These are phyloP conservation scores for Leucoraja ocellata DNA, from an alignment of 2,797 vertebrate genomes.

Conservation along the genomic window DNA sequence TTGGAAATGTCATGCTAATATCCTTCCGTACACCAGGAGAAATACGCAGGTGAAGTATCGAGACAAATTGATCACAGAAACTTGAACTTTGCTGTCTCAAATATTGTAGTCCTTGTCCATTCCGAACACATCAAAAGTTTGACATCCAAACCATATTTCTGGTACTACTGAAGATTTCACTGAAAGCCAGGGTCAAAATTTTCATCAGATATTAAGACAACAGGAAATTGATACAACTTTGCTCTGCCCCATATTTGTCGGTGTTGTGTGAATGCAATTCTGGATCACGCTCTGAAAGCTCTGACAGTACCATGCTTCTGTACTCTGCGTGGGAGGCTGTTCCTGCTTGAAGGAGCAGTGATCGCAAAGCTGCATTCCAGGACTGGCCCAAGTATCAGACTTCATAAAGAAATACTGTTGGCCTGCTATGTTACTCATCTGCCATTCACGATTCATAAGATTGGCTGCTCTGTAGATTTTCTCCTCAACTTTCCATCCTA, in stretches of 20 bases:
- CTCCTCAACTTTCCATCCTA: not conserved
- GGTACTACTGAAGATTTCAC: too few species aligned
- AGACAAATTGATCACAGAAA: not conserved
- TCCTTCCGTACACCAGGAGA: not conserved
- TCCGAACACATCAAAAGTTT: not conserved
- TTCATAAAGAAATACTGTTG: not conserved
- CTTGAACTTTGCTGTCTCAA: not conserved
- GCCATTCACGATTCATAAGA: not conserved
- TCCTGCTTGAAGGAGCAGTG: too few species aligned
- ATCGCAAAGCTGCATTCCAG: too few species aligned
- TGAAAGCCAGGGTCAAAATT: too few species aligned
- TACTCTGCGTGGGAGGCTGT: too few species aligned
- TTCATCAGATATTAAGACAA: too few species aligned
- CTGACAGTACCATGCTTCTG: too few species aligned
- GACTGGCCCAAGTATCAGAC: not conserved
- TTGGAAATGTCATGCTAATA: not conserved
- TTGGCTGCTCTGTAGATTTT: not conserved
- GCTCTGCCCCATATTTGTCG: too few species aligned
- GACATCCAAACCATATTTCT: too few species aligned
- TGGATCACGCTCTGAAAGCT: too few species aligned
- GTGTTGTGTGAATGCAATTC: too few species aligned
- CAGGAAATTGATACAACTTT: too few species aligned
- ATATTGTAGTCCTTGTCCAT: not conserved
- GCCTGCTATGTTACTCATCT: not conserved
- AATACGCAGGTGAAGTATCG: not conserved